Conservation (phyloP, 2,888 invertebrate species). For the Biston stratarius region DNA sequence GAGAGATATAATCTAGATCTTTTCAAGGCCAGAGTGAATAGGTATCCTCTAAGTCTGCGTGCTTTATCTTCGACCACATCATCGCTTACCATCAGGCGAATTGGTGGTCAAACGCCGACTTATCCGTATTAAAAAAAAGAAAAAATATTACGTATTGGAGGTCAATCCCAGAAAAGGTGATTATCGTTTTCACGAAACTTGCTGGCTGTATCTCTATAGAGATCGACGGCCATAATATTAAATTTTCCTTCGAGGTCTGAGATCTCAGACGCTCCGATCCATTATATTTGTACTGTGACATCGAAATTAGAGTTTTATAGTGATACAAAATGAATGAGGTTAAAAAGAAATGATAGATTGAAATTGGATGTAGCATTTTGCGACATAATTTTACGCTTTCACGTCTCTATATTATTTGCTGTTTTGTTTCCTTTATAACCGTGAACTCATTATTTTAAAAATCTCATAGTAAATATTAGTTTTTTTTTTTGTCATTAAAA, state of each 20-base stretch:
- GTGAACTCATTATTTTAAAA: not conserved
- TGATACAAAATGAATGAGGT: conserved; percentile 58
- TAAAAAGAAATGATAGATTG: conserved; percentile 47
- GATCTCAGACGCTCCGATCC: conserved; percentile 72
- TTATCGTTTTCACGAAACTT: conserved; percentile 2
- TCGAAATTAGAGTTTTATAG: conserved; percentile 73
- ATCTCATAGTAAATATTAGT: no score
- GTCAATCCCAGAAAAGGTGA: not conserved
- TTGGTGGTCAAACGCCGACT: no score
- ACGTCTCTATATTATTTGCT: not conserved
- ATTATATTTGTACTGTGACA: conserved; percentile 65
- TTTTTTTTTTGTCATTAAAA: no score
- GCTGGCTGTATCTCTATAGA: conserved; percentile 48
- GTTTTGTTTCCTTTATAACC: not conserved
- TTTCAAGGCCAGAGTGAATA: no score
- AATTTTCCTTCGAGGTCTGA: conserved; percentile 71
- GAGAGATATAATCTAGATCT: no score
- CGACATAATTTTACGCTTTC: conserved; percentile 12
- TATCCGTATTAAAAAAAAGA: not conserved
- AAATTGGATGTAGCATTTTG: conserved; percentile 36
- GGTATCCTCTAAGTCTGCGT: no score
- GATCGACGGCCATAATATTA: conserved; percentile 76
- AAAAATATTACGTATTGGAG: not conserved
- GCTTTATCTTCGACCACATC: no score
- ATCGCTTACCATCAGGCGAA: no score